Percentiles rank a stretch among this genome's conserved stretches.
Evolutionary conservation across 1,140 invertebrate species (phyloP).

Genomic region (Drosophila littoralis): DNA sequence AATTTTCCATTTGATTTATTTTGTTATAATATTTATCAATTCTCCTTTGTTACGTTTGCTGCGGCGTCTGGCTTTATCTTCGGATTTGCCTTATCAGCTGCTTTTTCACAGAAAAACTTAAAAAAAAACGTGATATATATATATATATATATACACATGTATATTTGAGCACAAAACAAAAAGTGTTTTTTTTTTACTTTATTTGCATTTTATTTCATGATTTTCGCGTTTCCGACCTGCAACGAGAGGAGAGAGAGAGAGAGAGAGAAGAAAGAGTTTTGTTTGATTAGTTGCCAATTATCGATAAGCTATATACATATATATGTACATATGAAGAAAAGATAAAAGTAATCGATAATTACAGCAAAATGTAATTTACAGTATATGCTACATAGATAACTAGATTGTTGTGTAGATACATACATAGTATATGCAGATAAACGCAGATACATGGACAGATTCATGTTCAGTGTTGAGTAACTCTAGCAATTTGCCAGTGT

Average conservation of each 20-base stretch:
- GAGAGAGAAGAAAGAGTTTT: constrained; percentile 1
- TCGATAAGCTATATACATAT: constrained; percentile 20
- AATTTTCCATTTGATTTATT: constrained; percentile 28
- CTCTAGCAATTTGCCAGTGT: too few species aligned
- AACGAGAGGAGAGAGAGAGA: constrained; percentile 18
- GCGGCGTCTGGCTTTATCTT: constrained; percentile 15
- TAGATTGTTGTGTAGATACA: neutral
- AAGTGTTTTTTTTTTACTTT: constrained; percentile 6
- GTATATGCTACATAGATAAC: too few species aligned
- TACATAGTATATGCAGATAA: too few species aligned
- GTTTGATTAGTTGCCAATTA: constrained; percentile 33
- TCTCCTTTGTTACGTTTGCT: constrained; percentile 1
- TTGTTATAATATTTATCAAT: neutral
- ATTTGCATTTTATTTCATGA: neutral
- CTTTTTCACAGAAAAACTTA: constrained; percentile 40
- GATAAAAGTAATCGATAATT: constrained; percentile 6
- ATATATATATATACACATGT: neutral
- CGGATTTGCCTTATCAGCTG: constrained; percentile 16
- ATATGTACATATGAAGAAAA: neutral
- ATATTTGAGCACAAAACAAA: constrained; percentile 29
- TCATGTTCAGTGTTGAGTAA: too few species aligned
- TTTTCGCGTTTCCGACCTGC: constrained; percentile 28
- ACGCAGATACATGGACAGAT: too few species aligned
- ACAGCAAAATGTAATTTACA: constrained; percentile 6
- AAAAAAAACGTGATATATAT: constrained; percentile 15